Percentiles rank a stretch among this genome's conserved stretches.
phyloP scores from a whole-genome alignment of 2,888 invertebrate genomes.

The Thelaira solivaga region DNA sequence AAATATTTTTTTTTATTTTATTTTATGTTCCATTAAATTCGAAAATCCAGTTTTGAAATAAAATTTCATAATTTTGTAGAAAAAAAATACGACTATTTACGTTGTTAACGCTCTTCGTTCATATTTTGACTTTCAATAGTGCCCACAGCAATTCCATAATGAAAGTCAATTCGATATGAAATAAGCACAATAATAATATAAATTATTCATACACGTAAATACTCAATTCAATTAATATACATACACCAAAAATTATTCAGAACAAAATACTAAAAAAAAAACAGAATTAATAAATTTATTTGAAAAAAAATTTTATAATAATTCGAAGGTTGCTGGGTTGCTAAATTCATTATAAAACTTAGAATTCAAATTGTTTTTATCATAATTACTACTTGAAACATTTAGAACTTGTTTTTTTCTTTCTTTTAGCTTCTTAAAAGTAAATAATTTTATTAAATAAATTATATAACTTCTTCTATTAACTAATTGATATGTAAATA shows the following conservation, averaged over 20 bases:
- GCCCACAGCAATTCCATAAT: no score
- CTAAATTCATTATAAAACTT: not conserved
- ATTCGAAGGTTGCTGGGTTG: not conserved
- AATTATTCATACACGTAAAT: no score
- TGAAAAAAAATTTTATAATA: not conserved
- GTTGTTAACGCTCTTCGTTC: no score
- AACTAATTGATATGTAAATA: constrained; percentile 24
- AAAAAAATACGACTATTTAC: no score
- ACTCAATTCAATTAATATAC: no score
- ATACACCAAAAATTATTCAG: not conserved
- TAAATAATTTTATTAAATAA: not conserved
- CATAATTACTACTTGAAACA: not conserved
- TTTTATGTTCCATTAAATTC: no score
- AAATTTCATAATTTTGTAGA: no score
- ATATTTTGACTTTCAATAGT: no score
- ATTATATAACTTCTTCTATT: constrained; percentile 9
- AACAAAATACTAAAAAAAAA: not conserved
- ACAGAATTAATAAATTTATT: not conserved
- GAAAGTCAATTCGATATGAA: no score
- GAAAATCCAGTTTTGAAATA: no score
- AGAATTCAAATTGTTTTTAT: not conserved
- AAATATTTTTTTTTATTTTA: no score
- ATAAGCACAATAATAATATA: no score
- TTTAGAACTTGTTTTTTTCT: constrained; percentile 20
- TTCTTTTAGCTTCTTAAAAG: not conserved